Evolutionary conservation across 2,113 vertebrate species (phyloP).

Genomic region (Salvator merianae): DNA sequence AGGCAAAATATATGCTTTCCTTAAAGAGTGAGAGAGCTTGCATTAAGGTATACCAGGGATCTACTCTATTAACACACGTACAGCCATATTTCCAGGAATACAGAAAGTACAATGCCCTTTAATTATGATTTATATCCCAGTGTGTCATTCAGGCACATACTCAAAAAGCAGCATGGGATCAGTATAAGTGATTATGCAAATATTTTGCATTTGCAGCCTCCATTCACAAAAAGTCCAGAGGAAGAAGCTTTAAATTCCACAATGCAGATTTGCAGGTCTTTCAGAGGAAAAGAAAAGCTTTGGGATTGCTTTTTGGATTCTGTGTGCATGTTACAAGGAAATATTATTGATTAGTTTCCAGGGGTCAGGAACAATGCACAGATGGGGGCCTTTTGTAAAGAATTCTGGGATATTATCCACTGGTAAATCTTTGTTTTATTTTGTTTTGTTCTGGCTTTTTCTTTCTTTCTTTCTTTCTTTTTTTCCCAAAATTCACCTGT

Average conservation of each 20-base stretch:
- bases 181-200: background rate
- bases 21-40: too few relatives aligned
- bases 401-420: slow-evolving; percentile 43
- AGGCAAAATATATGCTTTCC: too few relatives aligned
- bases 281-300: slow-evolving; percentile 26
- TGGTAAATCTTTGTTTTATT: background rate
- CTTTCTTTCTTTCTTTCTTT: slow-evolving; percentile 26
- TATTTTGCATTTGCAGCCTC: background rate
- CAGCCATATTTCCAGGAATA: background rate
- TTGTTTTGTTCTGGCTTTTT: too few relatives aligned
- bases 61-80: too few relatives aligned
- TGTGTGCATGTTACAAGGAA: slow-evolving; percentile 25
- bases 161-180: background rate
- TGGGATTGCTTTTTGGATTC: slow-evolving; percentile 30
- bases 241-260: background rate
- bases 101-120: background rate
- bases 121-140: background rate
- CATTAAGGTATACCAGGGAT: too few relatives aligned
- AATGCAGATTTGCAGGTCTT: background rate
- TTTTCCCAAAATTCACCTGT: slow-evolving; percentile 62
- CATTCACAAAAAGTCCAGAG: background rate
- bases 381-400: slow-evolving; percentile 37
- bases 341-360: slow-evolving; percentile 57
- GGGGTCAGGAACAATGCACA: slow-evolving; percentile 53
- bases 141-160: background rate